Evolutionary conservation across 2,113 vertebrate genomes (phyloP).

Genomic region (Drymodes brunneopygia): DNA sequence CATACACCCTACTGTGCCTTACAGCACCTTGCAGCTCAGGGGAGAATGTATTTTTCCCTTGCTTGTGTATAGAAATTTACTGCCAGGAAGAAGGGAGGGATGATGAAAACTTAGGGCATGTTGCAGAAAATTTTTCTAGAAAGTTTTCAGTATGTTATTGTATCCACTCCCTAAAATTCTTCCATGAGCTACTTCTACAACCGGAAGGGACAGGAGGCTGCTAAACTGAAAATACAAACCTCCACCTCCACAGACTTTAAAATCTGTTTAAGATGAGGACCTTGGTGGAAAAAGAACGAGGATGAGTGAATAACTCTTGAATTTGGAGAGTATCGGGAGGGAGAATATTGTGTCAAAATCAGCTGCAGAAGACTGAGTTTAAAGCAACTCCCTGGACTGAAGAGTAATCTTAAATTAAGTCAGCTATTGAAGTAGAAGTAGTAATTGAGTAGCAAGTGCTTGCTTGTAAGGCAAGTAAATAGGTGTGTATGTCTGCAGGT

Average conservation of each 20-base stretch:
- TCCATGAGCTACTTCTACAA: not conserved
- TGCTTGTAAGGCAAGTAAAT: not conserved
- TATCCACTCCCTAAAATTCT: not conserved
- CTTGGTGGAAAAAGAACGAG: not conserved
- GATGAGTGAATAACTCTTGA: not conserved
- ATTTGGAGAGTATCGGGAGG: not conserved
- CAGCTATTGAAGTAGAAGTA: not conserved
- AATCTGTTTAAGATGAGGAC: not conserved
- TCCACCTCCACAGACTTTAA: not conserved
- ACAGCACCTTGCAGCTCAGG: not conserved
- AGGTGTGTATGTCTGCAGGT: not conserved
- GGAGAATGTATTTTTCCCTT: not conserved
- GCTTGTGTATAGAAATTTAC: not conserved
- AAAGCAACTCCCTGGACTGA: not conserved
- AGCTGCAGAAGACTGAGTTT: not conserved
- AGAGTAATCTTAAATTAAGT: not conserved
- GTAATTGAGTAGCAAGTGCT: not conserved
- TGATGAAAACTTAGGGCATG: not conserved
- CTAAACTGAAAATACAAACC: not conserved
- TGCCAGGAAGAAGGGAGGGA: not conserved
- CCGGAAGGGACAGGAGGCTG: not conserved
- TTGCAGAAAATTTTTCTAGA: not conserved
- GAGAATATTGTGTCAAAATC: not conserved
- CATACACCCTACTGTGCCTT: not conserved
- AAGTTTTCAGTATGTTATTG: not conserved